Evolutionary conservation across 2,888 invertebrate genomes (phyloP).

Genomic region (Serripes groenlandicus): DNA sequence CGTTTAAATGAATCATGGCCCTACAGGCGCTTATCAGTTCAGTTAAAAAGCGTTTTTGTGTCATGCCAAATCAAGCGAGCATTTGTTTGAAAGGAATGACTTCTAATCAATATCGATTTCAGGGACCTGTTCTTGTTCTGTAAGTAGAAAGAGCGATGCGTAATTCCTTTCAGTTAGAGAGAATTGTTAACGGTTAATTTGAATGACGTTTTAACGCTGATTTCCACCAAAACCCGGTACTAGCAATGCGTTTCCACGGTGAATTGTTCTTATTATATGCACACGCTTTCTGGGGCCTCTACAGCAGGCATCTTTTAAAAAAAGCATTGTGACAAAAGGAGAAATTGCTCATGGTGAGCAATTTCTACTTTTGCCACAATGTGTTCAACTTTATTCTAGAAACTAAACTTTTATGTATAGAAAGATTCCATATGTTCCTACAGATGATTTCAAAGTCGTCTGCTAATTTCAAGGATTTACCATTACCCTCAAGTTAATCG

Average conservation of each 20-base stretch:
- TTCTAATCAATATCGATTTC: conserved; percentile 16
- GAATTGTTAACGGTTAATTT: neutral
- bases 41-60: conserved; percentile 14
- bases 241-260: too few relatives aligned
- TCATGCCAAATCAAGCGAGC: conserved; percentile 3
- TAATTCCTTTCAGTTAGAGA: neutral
- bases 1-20: conserved; percentile 2
- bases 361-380: neutral
- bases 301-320: too few relatives aligned
- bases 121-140: neutral
- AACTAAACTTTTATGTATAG: too few relatives aligned
- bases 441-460: too few relatives aligned
- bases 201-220: neutral
- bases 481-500: too few relatives aligned
- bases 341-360: neutral
- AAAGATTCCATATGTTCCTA: too few relatives aligned
- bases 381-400: too few relatives aligned
- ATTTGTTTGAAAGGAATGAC: neutral
- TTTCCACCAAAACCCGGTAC: neutral
- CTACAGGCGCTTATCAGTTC: neutral
- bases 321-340: conserved; percentile 5
- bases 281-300: too few relatives aligned
- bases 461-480: too few relatives aligned
- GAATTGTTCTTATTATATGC: too few relatives aligned
- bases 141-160: neutral